Percentiles rank a stretch among this genome's conserved stretches.
Conservation (phyloP, 1,140 invertebrate genomes). For the Gyrodactylus salaris region DNA sequence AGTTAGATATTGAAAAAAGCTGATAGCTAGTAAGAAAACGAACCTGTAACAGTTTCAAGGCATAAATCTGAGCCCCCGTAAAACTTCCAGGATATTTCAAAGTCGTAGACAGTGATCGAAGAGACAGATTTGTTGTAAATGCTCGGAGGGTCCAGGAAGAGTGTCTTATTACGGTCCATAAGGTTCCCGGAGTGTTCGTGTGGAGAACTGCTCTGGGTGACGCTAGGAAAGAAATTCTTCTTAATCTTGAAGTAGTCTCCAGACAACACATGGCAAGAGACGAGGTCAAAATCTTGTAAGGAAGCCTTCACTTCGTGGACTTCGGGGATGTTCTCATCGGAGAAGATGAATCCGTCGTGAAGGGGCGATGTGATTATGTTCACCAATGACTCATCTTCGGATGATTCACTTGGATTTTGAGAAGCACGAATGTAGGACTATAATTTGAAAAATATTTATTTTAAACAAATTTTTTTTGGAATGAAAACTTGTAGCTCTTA, state of each 20-base stretch:
- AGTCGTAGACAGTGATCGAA: not conserved
- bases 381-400: not conserved
- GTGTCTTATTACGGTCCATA: not conserved
- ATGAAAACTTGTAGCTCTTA: too few species aligned
- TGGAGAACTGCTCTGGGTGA: not conserved
- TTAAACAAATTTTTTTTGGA: too few species aligned
- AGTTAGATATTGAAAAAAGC: too few species aligned
- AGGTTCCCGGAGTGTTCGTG: not conserved
- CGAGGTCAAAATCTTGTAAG: not conserved
- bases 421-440: too few species aligned
- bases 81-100: not conserved
- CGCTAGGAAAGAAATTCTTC: not conserved
- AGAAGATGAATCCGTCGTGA: not conserved
- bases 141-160: not conserved
- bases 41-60: too few species aligned
- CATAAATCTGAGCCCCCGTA: not conserved
- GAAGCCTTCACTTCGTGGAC: not conserved
- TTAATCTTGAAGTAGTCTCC: not conserved
- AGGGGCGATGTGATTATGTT: not conserved
- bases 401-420: not conserved
- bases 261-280: not conserved
- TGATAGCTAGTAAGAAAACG: too few species aligned
- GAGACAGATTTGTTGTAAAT: not conserved
- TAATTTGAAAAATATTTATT: too few species aligned
- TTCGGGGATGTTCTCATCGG: not conserved